These are phyloP conservation scores for Myotis planiceps DNA, from an alignment of 2,797 vertebrate genomes.

Conservation along the genomic window DNA sequence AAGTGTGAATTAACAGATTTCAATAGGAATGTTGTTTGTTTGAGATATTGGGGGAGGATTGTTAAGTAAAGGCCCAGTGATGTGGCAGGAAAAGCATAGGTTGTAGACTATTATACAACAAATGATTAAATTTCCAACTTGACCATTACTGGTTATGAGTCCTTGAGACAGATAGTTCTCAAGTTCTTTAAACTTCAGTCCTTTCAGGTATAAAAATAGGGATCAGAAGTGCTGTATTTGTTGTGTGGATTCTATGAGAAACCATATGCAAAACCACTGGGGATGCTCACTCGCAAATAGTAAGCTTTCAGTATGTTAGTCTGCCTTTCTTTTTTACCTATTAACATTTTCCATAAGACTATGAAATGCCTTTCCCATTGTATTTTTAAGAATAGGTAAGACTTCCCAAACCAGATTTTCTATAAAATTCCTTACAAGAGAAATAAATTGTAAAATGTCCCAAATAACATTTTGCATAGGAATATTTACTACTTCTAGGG, in stretches of 20 bases:
- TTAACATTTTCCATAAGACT: constrained; percentile 13
- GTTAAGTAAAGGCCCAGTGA: not conserved
- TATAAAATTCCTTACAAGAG: constrained; percentile 57
- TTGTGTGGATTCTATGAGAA: not conserved
- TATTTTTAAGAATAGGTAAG: constrained; percentile 39
- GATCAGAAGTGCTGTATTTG: not conserved
- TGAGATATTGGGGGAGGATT: not conserved
- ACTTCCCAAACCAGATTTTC: constrained; percentile 46
- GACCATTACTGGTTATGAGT: not conserved
- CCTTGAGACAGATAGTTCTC: not conserved
- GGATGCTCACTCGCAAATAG: not conserved
- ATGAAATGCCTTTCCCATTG: constrained; percentile 15
- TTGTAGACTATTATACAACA: not conserved
- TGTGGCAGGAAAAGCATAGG: not conserved
- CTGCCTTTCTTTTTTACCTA: constrained; percentile 24
- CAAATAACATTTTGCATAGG: constrained; percentile 15
- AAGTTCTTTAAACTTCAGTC: not conserved
- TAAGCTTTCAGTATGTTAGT: not conserved
- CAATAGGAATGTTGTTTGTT: not conserved
- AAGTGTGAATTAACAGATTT: constrained; percentile 9
- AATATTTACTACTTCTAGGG: constrained; percentile 36
- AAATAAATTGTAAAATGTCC: constrained; percentile 63
- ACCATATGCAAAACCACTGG: not conserved
- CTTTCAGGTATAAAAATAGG: not conserved
- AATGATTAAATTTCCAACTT: not conserved